Evolutionary conservation across 2,888 invertebrate genomes (phyloP), one percentile per base, ranked within the genome.

Genomic region (Parthenolecanium corni): DNA sequence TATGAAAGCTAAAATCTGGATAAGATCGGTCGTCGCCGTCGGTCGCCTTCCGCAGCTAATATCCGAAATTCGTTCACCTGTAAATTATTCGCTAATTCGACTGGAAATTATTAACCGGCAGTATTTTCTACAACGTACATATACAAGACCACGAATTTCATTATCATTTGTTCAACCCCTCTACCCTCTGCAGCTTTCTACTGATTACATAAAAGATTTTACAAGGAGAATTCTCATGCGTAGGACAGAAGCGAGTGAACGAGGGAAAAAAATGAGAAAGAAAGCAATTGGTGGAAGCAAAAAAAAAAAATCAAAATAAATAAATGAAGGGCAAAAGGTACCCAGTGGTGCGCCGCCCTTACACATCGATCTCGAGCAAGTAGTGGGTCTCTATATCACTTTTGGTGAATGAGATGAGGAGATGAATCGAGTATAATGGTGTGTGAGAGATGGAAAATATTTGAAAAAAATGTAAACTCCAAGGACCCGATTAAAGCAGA

Each of bases 81-180:
- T 58, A 31, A 58, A 58, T 46, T 36, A 47, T 24, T 20, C n/a
- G 36, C 25, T 47, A 58, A 58, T 58, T 47, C 58, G 47, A 36
- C 58, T 58, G 58, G 58, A 58, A 58, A 46, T 4, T 31, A 31
- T 31, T 31, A 58, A 58, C 46, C 46, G 31, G 46, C 47, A 46
- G 23, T 20, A 31, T 25, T 47, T 58, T 58, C 58, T 21, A 58
- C 58, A 47, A 36, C 36, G 12, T 58, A n/a, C n/a, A n/a, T n/a
- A n/a, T n/a, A 47, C 58, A 49, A 46, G 58, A 58, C 58, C 58
- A 58, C 58, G 58, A 58, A 58, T 58, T 58, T 58, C 47, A 36
- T 58, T 58, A 46, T 58, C 58, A 31, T 47, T 56, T 56, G 56
- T 56, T 6, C 36, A 31, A 24, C 31, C 52, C 31, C 38, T 36